Base-by-base conservation (phyloP, 1,140 invertebrate species). In the Dendroctonus valens region DNA sequence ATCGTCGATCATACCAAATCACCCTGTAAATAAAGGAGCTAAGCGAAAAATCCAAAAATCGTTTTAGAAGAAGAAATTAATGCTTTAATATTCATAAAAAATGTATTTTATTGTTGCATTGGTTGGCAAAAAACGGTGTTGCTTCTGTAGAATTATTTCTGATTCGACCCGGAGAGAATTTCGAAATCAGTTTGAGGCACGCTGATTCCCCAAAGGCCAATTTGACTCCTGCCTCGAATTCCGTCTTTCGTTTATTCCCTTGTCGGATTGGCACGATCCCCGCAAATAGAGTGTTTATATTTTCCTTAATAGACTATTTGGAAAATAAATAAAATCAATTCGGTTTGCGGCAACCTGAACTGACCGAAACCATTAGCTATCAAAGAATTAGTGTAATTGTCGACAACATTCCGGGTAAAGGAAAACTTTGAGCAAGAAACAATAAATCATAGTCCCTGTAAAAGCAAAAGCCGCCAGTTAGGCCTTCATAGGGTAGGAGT, bases 381-480 rank as follows among this genome's bases (percentile, higher is more conserved):
- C 26, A 26, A 26, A 1, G 26, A 26, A 26, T 26, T 26, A 3
- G 26, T 26, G 26, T 26, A 26, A 26, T 26, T 26, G 26, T 26
- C 26, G 26, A 26, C 26, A 26, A 26, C 26, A 26, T 26, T 26
- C 26, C 1, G 26, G 3, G 26, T 26, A 26, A 26, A 26, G 26
- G 1, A 26, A 26, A 26, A 3, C 26, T 26, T 26, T 26, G 26
- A 1, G 11, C 26, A 14, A 53, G 9, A 53, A 53, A 46, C 9
- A 48, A 59, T 71, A 69, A 73, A 73, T 71, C 65, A 69, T 67
- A 71, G 68, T 44, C 11, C 50, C 67, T 59, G 61, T 67, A 72
- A 73, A 72, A 70, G 67, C 62, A 70, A 65, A 63, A 62, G 69
- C 66, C 63, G 59, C 67, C 68, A 69, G 68, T 73, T 71, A 73